Evolutionary conservation across 2,113 vertebrate species (phyloP).

Genomic region (Oryctolagus cuniculus): mOryCun1.1 NC_091453.1:51467001-51467500

Average conservation of each 20-base stretch:
- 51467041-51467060: too few relatives aligned
- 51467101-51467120: too few relatives aligned
- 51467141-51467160: not conserved
- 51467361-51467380: not conserved
- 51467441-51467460: not conserved
- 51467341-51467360: not conserved
- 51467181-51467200: not conserved
- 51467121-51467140: too few relatives aligned
- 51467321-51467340: not conserved
- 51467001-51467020: too few relatives aligned
- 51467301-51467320: not conserved
- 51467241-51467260: not conserved
- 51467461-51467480: not conserved
- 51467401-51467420: not conserved
- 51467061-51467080: too few relatives aligned
- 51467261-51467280: not conserved
- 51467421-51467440: not conserved
- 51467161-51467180: not conserved
- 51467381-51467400: not conserved
- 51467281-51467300: not conserved
- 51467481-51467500: constrained; percentile 39
- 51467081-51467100: too few relatives aligned
- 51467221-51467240: constrained; percentile 1
- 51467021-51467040: too few relatives aligned
- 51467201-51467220: not conserved